Percentiles rank a stretch among this genome's conserved stretches.
These are phyloP conservation scores for Pachydiplax longipennis DNA, from an alignment of 2,888 invertebrate genomes.

Conservation along the genomic window DNA sequence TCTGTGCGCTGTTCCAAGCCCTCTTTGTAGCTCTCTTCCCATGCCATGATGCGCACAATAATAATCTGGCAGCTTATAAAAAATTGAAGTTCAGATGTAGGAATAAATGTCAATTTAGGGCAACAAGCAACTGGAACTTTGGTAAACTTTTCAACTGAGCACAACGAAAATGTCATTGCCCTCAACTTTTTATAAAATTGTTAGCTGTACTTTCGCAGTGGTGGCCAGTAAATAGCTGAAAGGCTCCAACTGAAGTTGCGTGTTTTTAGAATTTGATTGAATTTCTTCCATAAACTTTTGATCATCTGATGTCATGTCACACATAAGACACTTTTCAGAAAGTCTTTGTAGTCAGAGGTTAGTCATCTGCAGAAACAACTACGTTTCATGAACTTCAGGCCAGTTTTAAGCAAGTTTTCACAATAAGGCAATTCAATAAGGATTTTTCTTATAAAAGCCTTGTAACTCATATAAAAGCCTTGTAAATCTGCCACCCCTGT, in stretches of 20 bases:
- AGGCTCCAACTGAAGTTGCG: background rate
- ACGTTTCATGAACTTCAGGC: background rate
- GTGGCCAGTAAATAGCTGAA: background rate
- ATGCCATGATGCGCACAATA: background rate
- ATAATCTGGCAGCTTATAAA: background rate
- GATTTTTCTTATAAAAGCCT: background rate
- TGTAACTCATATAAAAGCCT: background rate
- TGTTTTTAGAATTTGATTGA: background rate
- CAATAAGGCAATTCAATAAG: background rate
- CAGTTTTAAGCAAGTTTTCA: background rate
- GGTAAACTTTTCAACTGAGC: background rate
- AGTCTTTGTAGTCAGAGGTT: no score
- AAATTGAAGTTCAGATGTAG: background rate
- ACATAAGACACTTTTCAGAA: no score
- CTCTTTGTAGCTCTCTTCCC: slow-evolving; percentile 13
- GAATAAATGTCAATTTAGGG: slow-evolving; percentile 7
- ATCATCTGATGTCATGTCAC: background rate
- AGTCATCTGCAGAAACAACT: background rate
- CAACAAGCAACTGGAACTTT: background rate
- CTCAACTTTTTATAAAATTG: background rate
- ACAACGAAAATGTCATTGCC: background rate
- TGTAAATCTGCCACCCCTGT: background rate
- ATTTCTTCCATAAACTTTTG: slow-evolving; percentile 1
- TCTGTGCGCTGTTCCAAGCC: background rate
- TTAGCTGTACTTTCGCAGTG: background rate